Base-by-base conservation (phyloP, 2,888 invertebrate genomes). In the Caenorhabditis sulstoni region DNA sequence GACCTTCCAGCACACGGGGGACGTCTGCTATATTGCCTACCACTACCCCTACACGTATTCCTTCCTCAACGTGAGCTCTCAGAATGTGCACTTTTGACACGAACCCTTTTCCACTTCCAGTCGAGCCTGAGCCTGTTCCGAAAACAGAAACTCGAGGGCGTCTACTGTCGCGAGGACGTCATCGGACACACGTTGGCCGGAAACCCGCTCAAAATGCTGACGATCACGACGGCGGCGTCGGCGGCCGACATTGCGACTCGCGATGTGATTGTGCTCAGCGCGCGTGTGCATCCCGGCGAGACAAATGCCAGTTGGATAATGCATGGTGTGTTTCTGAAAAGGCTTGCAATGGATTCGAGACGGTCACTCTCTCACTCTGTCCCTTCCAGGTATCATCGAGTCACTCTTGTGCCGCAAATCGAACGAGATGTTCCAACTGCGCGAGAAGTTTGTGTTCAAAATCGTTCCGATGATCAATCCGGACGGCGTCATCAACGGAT, bases 221-320 rank as follows among this genome's bases (percentile, higher is more conserved):
- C 95, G 3, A 93, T 95, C 66, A 94, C 95, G 1, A 91, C 91
- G 5, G 59, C 81, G 0, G 85, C 82, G 20, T 64, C 88, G 62
- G 80, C 81, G 35, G 80, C 83, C 85, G 81, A 91, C 89, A 23
- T 92, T 8, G 90, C 61, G 0, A 49, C 73, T 0, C 74, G 88
- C 9, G 79, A 81, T 37, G 76, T 87, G 76, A 90, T 95, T 81
- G 94, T 95, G 89, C 92, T 95, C 59, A 94, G 94, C 9, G 93
- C 94, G 0, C 92, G 95, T 82, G 95, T 95, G 9, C 95, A 95
- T 92, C 95, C 95, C 0, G 95, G 95, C 0, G 95, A 95, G 91
- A 94, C 94, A 90, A 95, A 95, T 91, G 93, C 95, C 8, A 95
- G 95, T 0, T 95, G 95, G 95, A 94, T 95, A 77, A 95, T 95